phyloP scores from a whole-genome alignment of 2,113 vertebrate species.

The Phrynosoma platyrhinos region DNA sequence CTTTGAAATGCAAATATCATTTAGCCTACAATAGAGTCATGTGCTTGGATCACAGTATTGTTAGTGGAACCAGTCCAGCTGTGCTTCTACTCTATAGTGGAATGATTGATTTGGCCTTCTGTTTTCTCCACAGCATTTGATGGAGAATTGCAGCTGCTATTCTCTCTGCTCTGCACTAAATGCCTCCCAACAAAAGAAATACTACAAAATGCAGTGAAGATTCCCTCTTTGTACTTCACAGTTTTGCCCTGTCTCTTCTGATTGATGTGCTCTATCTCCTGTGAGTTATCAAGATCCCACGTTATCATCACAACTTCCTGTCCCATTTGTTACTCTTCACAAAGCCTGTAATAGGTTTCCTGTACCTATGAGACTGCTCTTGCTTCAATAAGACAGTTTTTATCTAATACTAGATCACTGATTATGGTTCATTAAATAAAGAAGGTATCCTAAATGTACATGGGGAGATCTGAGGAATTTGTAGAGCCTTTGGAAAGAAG shows the following conservation, averaged over 20 bases:
- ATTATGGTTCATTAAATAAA: constrained; percentile 58
- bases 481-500: constrained; percentile 23
- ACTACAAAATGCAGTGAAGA: constrained; percentile 26
- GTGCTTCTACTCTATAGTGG: no score
- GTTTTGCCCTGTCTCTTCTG: constrained; percentile 40
- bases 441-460: constrained; percentile 27
- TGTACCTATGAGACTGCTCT: constrained; percentile 35
- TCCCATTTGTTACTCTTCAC: constrained; percentile 61
- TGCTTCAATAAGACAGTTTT: constrained; percentile 41
- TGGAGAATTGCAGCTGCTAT: rapidly evolving
- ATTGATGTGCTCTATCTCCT: constrained; percentile 66
- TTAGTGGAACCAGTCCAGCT: neutral
- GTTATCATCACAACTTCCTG: constrained; percentile 53
- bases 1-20: neutral
- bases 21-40: neutral
- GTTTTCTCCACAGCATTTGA: neutral
- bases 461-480: constrained; percentile 9
- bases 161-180: neutral
- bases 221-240: neutral
- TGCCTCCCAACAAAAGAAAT: constrained; percentile 4
- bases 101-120: neutral
- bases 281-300: constrained; percentile 47
- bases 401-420: constrained; percentile 53
- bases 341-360: constrained; percentile 40
- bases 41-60: neutral